Base-by-base conservation (phyloP, 2,113 vertebrate genomes). In the Sylvilagus bachmani region DNA sequence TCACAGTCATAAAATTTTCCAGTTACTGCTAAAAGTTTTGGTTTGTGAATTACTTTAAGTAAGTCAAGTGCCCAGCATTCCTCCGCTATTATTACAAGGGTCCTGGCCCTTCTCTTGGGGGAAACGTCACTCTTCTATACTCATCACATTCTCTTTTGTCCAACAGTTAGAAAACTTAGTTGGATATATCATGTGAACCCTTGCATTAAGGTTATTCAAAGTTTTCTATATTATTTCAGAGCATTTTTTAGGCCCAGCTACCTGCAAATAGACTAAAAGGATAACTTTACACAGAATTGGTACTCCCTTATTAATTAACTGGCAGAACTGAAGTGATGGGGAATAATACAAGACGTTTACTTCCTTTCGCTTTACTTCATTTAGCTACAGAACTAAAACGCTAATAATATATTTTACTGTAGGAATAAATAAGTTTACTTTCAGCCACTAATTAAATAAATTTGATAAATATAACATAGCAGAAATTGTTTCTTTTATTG, bases 401-500 rank as follows among this genome's bases (percentile, higher is more conserved):
- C n/a, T 36, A 17, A 24, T 53, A 21, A 73, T 10, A n/a, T 61
- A 4, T 55, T 84, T 79, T 67, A 36, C 22, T 31, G 86, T 71
- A 77, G 2, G 6, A 85, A 58, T 49, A 64, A 70, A n/a, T 2
- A 38, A 21, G 21, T 55, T 87, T 83, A 58, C 75, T 96, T 73
- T 71, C 58, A 51, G 36, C 55, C 2, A 64, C 5, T 33, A 13
- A 2, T 64, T 96, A 17, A 91, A 95, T 27, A 92, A 77, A 38
- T 77, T n/a, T 51, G 29, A 86, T 58, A 92, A 49, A 87, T 69
- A 91, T 73, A 86, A 67, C n/a, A 44, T 61, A 70, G 29, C 4
- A 81, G 85, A 31, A 58, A 73, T 84, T 79, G 44, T 75, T 73
- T 95, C 17, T 71, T 22, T 44, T 74, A 79, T 83, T 83, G 74